Evolutionary conservation across 1,140 invertebrate genomes (phyloP).

Genomic region (Wiebesia pumilae): DNA sequence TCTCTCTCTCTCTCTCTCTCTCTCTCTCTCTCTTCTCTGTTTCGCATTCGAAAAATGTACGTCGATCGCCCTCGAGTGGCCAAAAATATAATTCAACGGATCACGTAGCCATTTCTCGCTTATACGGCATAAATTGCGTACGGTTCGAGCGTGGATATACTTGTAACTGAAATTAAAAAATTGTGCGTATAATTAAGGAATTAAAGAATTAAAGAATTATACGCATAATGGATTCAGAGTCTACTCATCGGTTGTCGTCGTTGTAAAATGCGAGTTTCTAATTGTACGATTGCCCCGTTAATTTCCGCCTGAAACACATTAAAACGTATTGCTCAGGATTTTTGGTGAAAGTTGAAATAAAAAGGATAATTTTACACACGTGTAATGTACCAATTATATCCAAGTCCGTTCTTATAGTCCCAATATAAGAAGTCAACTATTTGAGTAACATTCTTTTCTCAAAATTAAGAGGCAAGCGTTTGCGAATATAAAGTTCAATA

Average conservation of each 20-base stretch:
- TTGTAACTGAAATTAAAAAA: slow-evolving; percentile 20
- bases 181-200: background rate
- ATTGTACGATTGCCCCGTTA: background rate
- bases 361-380: too few relatives aligned
- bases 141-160: background rate
- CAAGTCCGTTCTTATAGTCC: background rate
- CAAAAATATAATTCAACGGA: slow-evolving; percentile 23
- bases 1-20: slow-evolving; percentile 34
- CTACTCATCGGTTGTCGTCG: background rate
- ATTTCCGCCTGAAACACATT: too few relatives aligned
- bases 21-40: slow-evolving; percentile 27
- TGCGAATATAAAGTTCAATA: background rate
- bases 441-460: background rate
- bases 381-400: too few relatives aligned
- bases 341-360: background rate
- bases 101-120: slow-evolving; percentile 32
- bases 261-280: background rate
- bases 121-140: slow-evolving; percentile 31
- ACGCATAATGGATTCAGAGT: background rate
- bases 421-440: background rate
- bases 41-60: slow-evolving; percentile 48
- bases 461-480: background rate
- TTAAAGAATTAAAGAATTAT: background rate
- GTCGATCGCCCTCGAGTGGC: slow-evolving; percentile 20
- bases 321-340: background rate